Conservation (phyloP, 2,888 invertebrate genomes). For the Ariolimax columbianus region DNA sequence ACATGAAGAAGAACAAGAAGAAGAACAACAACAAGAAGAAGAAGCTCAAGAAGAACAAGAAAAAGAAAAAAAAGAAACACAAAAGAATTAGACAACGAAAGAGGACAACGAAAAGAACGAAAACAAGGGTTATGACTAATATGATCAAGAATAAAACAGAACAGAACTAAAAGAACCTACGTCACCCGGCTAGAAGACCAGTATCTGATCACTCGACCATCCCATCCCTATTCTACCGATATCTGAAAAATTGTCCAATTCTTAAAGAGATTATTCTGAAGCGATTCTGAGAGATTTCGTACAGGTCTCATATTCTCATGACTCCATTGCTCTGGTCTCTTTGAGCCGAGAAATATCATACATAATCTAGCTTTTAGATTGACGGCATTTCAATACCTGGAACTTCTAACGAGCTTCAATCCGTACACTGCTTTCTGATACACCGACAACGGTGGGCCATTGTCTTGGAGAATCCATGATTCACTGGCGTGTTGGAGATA, state of each 20-base stretch:
- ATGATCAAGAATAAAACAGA: too few species aligned
- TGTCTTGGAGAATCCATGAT: slow-evolving; percentile 44
- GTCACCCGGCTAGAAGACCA: too few species aligned
- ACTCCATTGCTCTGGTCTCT: slow-evolving; percentile 3
- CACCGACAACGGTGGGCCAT: slow-evolving; percentile 33
- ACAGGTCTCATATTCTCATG: slow-evolving; percentile 13
- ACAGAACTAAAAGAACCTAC: too few species aligned
- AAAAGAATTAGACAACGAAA: too few species aligned
- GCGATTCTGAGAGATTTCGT: background rate
- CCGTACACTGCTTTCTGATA: slow-evolving; percentile 25
- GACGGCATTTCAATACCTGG: slow-evolving; percentile 24
- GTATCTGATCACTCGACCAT: too few species aligned
- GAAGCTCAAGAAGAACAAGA: background rate
- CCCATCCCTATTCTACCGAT: too few species aligned
- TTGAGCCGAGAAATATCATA: slow-evolving; percentile 28
- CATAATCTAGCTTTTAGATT: slow-evolving; percentile 19
- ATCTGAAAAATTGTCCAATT: too few species aligned
- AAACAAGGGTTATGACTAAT: too few species aligned
- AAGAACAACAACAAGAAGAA: background rate
- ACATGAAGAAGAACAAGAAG: too few species aligned
- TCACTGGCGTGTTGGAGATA: slow-evolving; percentile 44
- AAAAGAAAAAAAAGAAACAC: too few species aligned
- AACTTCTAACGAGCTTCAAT: background rate
- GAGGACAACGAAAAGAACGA: too few species aligned
- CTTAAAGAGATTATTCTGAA: too few species aligned